phyloP scores from a whole-genome alignment of 2,113 vertebrate species.

The Scalopus aquaticus region DNA sequence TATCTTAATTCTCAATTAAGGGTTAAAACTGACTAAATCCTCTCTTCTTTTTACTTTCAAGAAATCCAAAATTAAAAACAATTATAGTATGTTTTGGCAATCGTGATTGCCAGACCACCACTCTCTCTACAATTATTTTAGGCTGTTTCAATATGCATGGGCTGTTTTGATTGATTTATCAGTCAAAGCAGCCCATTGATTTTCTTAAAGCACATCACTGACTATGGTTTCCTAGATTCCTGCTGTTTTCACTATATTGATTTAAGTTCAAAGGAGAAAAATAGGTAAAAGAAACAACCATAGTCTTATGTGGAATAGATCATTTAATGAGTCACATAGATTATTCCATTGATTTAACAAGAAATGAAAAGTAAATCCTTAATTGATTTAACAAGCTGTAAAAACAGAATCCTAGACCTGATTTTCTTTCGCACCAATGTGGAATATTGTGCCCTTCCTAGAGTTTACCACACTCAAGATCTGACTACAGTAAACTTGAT shows the following conservation, averaged over 20 bases:
- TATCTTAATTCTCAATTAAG: neutral
- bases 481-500: neutral
- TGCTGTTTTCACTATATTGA: conserved; percentile 35
- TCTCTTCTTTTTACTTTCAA: neutral
- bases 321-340: neutral
- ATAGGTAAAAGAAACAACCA: neutral
- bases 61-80: neutral
- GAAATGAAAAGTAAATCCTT: neutral
- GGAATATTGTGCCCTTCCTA: neutral
- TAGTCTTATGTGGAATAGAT: neutral
- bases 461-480: neutral
- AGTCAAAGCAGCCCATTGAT: conserved; percentile 56
- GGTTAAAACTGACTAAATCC: neutral
- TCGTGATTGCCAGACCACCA: neutral
- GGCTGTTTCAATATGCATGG: neutral
- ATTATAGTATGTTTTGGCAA: conserved; percentile 1
- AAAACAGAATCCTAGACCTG: neutral
- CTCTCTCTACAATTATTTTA: conserved; percentile 15
- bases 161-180: conserved; percentile 28
- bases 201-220: conserved; percentile 24
- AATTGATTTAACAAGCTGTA: neutral
- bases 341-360: neutral
- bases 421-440: neutral
- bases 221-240: neutral
- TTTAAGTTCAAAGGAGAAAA: conserved; percentile 15